A percentile compares a stretch with the other conserved stretches of the same genome.
Conservation (phyloP, 1,140 invertebrate species). For the Diplogasteroides magnus region DNA sequence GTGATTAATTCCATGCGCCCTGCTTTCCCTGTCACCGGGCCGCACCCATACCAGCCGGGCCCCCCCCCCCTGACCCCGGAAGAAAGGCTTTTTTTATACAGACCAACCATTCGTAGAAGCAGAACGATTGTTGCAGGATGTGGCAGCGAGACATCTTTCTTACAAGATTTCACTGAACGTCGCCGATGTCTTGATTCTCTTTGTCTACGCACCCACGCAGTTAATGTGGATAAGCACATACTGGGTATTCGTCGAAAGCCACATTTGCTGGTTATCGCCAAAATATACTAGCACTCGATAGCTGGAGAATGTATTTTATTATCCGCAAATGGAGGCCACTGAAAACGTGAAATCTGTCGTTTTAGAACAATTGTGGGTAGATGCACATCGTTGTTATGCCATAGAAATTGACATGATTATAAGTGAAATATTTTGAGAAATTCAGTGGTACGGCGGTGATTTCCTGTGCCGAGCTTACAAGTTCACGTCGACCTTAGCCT, state of each 20-base stretch:
- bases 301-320: no score
- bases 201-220: slow-evolving; percentile 26
- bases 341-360: neutral
- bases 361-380: no score
- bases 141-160: slow-evolving; percentile 19
- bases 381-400: no score
- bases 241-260: slow-evolving; percentile 23
- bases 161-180: slow-evolving; percentile 25
- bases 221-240: slow-evolving; percentile 22
- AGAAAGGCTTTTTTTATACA: neutral
- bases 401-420: no score
- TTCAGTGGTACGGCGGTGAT: slow-evolving; percentile 25
- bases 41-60: neutral
- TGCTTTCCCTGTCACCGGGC: neutral
- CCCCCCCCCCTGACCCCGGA: neutral
- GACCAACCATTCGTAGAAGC: no score
- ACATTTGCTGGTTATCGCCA: no score
- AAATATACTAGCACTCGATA: no score
- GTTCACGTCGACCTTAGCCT: slow-evolving; percentile 27
- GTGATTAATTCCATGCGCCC: no score
- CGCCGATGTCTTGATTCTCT: slow-evolving; percentile 26
- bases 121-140: no score
- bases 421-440: no score
- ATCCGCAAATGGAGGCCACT: no score
- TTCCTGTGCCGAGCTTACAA: slow-evolving; percentile 18